phyloP scores from a whole-genome alignment of 2,113 vertebrate species.

The Thunnus thynnus region DNA sequence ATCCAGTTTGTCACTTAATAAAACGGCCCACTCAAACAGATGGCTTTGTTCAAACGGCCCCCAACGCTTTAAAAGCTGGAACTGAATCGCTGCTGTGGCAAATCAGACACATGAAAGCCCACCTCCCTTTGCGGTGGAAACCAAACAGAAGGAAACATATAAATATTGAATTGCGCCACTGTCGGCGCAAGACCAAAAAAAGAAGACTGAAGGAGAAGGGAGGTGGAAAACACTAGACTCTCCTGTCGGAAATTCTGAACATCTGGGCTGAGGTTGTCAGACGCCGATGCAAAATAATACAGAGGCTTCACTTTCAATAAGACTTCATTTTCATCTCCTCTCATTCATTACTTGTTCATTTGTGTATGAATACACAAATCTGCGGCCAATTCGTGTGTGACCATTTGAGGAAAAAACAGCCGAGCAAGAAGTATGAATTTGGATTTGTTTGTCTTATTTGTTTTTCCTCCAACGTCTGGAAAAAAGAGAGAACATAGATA shows the following conservation, averaged over 20 bases:
- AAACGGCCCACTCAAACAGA: conserved; percentile 81
- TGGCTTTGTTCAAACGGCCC: conserved; percentile 76
- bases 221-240: conserved; percentile 42
- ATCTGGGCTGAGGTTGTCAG: conserved; percentile 63
- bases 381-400: conserved; percentile 46
- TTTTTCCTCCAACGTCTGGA: conserved; percentile 66
- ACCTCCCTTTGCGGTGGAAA: conserved; percentile 56
- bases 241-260: conserved; percentile 55
- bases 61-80: conserved; percentile 70
- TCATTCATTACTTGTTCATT: conserved; percentile 66
- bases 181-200: conserved; percentile 35
- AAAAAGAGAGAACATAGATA: conserved; percentile 76
- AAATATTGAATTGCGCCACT: conserved; percentile 76
- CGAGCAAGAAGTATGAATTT: conserved; percentile 71
- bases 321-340: conserved; percentile 56
- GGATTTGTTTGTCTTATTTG: conserved; percentile 77
- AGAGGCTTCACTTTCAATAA: conserved; percentile 50
- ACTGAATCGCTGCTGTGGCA: conserved; percentile 61
- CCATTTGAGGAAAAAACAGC: conserved; percentile 45
- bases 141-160: conserved; percentile 75
- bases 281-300: conserved; percentile 45
- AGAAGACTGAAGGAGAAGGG: neutral
- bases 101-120: conserved; percentile 69
- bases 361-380: conserved; percentile 53
- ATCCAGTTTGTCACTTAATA: conserved; percentile 84